Evolutionary conservation across 2,888 invertebrate genomes (phyloP).

Genomic region (Drosophila yooni): DNA sequence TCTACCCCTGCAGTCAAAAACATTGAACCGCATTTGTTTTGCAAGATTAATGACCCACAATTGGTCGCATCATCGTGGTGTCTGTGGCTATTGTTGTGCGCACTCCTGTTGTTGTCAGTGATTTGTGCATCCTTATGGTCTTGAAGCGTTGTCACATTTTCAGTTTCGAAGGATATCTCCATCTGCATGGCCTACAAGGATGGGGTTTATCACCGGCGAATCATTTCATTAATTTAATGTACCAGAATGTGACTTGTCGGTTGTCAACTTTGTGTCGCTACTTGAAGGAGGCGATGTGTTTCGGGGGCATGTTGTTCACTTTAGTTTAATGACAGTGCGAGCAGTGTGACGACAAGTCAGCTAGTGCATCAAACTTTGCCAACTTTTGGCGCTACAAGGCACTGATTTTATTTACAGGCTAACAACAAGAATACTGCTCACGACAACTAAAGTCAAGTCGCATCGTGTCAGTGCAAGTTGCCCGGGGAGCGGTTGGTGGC

Average conservation of each 20-base stretch:
- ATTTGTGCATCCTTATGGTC: constrained; percentile 71
- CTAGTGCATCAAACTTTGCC: constrained; percentile 71
- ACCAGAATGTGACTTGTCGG: constrained; percentile 77
- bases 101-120: constrained; percentile 34
- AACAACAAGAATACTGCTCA: constrained; percentile 46
- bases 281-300: constrained; percentile 29
- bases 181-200: constrained; percentile 31
- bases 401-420: constrained; percentile 69
- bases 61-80: constrained; percentile 57
- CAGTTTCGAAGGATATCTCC: constrained; percentile 48
- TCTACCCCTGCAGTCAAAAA: constrained; percentile 70
- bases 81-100: constrained; percentile 28
- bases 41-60: constrained; percentile 78
- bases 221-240: constrained; percentile 80
- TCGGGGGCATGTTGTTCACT: constrained; percentile 51
- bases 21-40: constrained; percentile 77
- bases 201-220: constrained; percentile 22
- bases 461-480: constrained; percentile 15
- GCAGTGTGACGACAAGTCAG: constrained; percentile 49
- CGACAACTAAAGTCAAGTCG: constrained; percentile 38
- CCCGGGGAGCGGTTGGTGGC: not conserved
- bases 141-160: constrained; percentile 58
- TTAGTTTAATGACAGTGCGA: constrained; percentile 66
- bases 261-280: constrained; percentile 72
- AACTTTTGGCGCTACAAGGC: constrained; percentile 58